Percentiles rank a stretch among this genome's conserved stretches.
phyloP scores from a whole-genome alignment of 2,797 vertebrate genomes.

The Muraenolepis orangiensis region DNA sequence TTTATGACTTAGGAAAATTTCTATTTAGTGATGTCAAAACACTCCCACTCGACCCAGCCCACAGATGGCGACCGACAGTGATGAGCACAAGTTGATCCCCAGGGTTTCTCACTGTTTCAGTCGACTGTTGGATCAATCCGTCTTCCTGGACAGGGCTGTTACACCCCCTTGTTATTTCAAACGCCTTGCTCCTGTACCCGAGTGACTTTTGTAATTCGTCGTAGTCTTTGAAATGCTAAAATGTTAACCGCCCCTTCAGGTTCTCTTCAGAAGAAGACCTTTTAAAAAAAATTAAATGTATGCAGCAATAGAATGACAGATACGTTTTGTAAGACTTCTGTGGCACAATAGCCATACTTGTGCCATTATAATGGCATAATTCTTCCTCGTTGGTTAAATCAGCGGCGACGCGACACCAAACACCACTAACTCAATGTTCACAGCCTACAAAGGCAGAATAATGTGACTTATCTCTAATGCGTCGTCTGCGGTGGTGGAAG shows the following conservation, averaged over 20 bases:
- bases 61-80: not conserved
- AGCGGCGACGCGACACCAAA: not conserved
- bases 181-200: not conserved
- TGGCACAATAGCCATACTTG: not conserved
- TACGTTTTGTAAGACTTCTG: not conserved
- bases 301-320: not conserved
- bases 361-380: too few species aligned
- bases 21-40: conserved; percentile 1
- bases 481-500: too few species aligned
- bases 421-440: not conserved
- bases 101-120: not conserved
- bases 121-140: not conserved
- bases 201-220: not conserved
- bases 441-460: not conserved
- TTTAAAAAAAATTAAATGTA: not conserved
- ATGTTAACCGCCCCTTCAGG: not conserved
- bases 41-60: not conserved
- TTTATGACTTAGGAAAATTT: not conserved
- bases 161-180: not conserved
- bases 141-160: not conserved
- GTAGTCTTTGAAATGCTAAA: not conserved
- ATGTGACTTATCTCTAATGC: not conserved
- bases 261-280: not conserved
- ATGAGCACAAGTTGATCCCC: not conserved
- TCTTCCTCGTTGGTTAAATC: not conserved